Conservation (phyloP, 2,888 invertebrate species). For the Entomobrya proxima region DNA sequence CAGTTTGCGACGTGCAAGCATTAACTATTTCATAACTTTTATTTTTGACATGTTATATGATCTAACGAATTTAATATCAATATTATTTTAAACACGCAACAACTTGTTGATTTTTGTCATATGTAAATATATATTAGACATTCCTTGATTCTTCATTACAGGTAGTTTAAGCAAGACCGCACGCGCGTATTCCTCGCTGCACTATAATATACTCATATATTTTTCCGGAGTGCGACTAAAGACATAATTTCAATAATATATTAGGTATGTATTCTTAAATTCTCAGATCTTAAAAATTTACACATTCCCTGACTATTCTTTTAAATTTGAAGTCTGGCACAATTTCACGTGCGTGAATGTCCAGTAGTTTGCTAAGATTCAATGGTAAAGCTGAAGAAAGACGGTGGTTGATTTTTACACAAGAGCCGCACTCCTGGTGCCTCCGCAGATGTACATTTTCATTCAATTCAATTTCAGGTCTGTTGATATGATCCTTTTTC, state of each 20-base stretch:
- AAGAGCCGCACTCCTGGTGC: not conserved
- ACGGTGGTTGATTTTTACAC: constrained; percentile 31
- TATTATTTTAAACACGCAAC: too few relatives aligned
- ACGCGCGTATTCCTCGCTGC: not conserved
- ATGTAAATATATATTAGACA: not conserved
- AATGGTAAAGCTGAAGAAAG: not conserved
- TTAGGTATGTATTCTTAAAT: not conserved
- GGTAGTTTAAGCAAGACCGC: not conserved
- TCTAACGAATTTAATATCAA: too few relatives aligned
- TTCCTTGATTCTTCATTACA: not conserved
- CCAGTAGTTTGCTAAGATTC: not conserved
- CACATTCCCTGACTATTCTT: too few relatives aligned
- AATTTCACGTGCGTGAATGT: not conserved
- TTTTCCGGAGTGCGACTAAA: too few relatives aligned
- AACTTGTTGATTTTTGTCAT: not conserved
- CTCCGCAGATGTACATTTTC: constrained; percentile 60
- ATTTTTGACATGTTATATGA: too few relatives aligned
- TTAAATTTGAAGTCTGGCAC: too few relatives aligned
- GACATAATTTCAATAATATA: not conserved
- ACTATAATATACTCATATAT: too few relatives aligned
- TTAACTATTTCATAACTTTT: too few relatives aligned
- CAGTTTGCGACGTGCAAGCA: too few relatives aligned
- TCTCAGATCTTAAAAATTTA: too few relatives aligned
- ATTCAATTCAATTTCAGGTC: constrained; percentile 28
- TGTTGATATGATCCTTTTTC: constrained; percentile 41